These are phyloP conservation scores for Circaetus cinerascens DNA, from an alignment of 2,113 vertebrate species.

Conservation along the genomic window DNA sequence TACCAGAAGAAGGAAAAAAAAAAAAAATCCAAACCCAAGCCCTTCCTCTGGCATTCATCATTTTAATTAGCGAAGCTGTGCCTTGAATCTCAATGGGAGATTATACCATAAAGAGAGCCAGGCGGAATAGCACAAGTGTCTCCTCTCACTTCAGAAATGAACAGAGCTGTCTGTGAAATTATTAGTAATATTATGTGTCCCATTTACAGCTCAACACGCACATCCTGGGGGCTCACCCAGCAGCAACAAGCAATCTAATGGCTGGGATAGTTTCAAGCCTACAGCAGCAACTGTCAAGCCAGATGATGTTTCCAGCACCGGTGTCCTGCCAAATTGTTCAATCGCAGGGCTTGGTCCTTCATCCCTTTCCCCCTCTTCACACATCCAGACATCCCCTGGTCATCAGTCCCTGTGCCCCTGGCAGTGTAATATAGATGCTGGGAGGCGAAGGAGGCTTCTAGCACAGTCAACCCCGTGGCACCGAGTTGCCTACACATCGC, in stretches of 20 bases:
- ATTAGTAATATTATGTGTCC: constrained; percentile 50
- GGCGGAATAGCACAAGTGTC: constrained; percentile 28
- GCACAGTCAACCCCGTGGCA: accelerated
- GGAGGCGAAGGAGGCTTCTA: neutral
- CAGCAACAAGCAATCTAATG: neutral
- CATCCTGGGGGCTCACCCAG: neutral
- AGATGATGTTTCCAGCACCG: neutral
- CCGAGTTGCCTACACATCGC: neutral
- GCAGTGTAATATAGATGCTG: accelerated
- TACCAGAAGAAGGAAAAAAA: neutral
- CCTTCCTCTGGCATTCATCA: constrained; percentile 58
- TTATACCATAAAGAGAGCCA: constrained; percentile 36
- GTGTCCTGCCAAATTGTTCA: neutral
- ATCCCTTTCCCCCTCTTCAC: neutral
- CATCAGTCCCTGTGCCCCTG: neutral
- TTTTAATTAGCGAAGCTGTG: constrained; percentile 70
- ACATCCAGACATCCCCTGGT: neutral
- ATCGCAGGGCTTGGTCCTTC: neutral
- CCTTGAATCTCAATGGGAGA: constrained; percentile 68
- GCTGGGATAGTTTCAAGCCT: neutral
- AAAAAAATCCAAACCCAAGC: neutral
- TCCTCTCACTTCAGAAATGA: constrained; percentile 42
- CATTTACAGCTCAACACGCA: neutral
- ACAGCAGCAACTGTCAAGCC: neutral
- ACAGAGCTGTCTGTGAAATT: constrained; percentile 51